Evolutionary conservation across 2,888 invertebrate species (phyloP).

Genomic region (Rapana venosa): DNA sequence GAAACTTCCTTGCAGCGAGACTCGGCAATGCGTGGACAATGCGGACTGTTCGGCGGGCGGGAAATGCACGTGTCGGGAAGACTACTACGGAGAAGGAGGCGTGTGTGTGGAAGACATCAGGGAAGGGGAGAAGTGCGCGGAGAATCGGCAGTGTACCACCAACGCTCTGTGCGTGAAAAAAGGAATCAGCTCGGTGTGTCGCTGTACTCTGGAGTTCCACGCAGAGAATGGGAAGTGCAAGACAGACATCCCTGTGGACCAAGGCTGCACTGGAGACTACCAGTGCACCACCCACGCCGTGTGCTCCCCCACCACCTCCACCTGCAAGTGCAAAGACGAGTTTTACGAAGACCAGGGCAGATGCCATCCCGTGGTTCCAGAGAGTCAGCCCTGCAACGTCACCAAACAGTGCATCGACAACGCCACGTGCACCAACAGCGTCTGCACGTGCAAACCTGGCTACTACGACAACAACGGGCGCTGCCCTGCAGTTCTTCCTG

Average conservation of each 20-base stretch:
- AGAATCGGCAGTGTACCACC: slow-evolving; percentile 41
- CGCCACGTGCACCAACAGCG: slow-evolving; percentile 35
- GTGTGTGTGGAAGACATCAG: slow-evolving; percentile 16
- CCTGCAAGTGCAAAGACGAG: slow-evolving; percentile 32
- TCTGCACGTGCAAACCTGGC: slow-evolving; percentile 42
- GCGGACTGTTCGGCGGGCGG: slow-evolving; percentile 37
- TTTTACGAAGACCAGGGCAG: slow-evolving; percentile 38
- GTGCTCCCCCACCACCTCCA: background rate
- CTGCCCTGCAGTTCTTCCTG: slow-evolving; percentile 35
- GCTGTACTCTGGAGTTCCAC: slow-evolving; percentile 36
- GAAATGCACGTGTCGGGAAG: slow-evolving; percentile 42
- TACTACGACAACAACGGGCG: slow-evolving; percentile 44
- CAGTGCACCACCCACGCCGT: slow-evolving; percentile 36
- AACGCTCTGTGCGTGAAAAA: slow-evolving; percentile 23
- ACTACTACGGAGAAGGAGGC: slow-evolving; percentile 41
- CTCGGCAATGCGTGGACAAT: slow-evolving; percentile 43
- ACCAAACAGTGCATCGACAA: slow-evolving; percentile 45
- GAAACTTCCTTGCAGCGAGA: background rate
- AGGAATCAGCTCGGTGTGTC: slow-evolving; percentile 6
- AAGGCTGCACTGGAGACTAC: slow-evolving; percentile 3
- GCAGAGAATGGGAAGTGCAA: slow-evolving; percentile 40
- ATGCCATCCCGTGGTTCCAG: slow-evolving; percentile 32
- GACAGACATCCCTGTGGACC: slow-evolving; percentile 20
- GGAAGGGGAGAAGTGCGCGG: slow-evolving; percentile 20
- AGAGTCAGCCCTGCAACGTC: slow-evolving; percentile 22